Evolutionary conservation across 2,797 vertebrate species (phyloP).

Genomic region (Cirrhinus molitorella): DNA sequence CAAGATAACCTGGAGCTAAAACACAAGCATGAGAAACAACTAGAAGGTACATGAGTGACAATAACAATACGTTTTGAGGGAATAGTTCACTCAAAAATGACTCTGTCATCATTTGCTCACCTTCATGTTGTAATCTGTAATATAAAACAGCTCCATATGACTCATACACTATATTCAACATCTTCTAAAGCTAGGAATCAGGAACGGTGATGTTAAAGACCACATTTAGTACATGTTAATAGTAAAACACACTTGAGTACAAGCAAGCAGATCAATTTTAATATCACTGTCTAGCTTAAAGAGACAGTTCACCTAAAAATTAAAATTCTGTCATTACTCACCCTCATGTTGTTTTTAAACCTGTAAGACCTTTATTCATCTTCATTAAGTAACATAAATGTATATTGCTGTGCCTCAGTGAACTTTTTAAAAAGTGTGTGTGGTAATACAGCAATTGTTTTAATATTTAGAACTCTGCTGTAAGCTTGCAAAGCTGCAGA

Average conservation of each 20-base stretch:
- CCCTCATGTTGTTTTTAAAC: no score
- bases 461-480: slow-evolving; percentile 62
- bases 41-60: slow-evolving; percentile 72
- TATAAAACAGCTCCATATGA: background rate
- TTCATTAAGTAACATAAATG: background rate
- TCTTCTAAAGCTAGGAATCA: background rate
- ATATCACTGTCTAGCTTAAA: background rate
- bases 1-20: slow-evolving; percentile 73
- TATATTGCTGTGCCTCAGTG: background rate
- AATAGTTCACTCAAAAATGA: background rate
- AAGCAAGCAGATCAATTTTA: background rate
- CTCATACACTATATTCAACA: background rate
- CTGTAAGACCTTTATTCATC: no score
- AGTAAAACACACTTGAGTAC: background rate
- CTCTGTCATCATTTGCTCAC: background rate
- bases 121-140: background rate
- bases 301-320: no score
- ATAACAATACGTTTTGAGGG: background rate
- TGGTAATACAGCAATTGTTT: background rate
- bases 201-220: background rate
- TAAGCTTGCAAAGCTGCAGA: slow-evolving; percentile 69
- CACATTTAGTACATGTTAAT: background rate
- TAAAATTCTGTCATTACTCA: no score
- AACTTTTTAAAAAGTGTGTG: background rate
- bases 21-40: slow-evolving; percentile 73